Evolutionary conservation across 1,140 invertebrate genomes (phyloP).

Genomic region (Pissodes strobi): DNA sequence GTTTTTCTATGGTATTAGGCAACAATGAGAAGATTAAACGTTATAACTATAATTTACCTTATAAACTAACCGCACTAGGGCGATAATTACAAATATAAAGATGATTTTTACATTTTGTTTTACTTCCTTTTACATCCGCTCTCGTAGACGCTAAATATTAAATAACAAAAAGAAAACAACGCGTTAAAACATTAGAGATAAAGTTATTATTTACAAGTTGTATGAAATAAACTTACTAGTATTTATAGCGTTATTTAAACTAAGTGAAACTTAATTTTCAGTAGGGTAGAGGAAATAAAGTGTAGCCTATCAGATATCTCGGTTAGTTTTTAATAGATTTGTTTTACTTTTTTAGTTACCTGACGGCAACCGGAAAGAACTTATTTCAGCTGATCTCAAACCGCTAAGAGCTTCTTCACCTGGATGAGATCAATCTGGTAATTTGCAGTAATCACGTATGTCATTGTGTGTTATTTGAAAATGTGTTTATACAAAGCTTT

Average conservation of each 20-base stretch:
- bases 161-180: conserved; percentile 48
- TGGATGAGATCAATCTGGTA: no score
- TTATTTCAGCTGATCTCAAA: no score
- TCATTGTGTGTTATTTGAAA: no score
- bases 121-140: conserved; percentile 28
- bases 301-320: no score
- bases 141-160: conserved; percentile 50
- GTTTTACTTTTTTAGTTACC: no score
- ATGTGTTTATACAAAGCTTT: no score
- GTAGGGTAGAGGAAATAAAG: no score
- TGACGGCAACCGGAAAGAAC: no score
- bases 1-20: no score
- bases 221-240: conserved; percentile 28
- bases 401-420: no score
- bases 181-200: conserved; percentile 28
- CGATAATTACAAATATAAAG: conserved; percentile 48
- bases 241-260: conserved; percentile 2
- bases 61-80: conserved; percentile 11
- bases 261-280: neutral
- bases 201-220: conserved; percentile 10
- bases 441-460: no score
- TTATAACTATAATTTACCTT: conserved; percentile 22
- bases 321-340: no score
- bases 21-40: neutral
- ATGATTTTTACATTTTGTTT: conserved; percentile 40